These are phyloP conservation scores for Ischnura elegans DNA, from an alignment of 2,888 invertebrate species.

Conservation along the genomic window DNA sequence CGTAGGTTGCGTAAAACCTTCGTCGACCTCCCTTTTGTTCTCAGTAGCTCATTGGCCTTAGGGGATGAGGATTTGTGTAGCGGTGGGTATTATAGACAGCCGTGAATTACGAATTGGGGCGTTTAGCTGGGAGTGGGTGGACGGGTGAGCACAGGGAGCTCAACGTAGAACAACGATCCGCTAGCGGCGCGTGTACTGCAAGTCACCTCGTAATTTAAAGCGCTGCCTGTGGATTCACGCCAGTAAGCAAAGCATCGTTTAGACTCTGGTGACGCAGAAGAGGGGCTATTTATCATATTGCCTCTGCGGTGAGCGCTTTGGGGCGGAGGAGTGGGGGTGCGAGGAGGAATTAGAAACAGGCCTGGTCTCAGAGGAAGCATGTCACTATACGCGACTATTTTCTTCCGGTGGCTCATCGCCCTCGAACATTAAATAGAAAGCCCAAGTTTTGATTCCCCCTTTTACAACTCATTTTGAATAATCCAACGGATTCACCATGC, in stretches of 20 bases:
- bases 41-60: neutral
- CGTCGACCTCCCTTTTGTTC: neutral
- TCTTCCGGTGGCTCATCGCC: neutral
- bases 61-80: neutral
- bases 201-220: slow-evolving; percentile 25
- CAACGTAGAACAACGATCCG: neutral
- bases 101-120: neutral
- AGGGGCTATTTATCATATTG: slow-evolving; percentile 26
- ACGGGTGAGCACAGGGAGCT: neutral
- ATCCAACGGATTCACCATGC: too few species aligned
- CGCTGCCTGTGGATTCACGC: slow-evolving; percentile 30
- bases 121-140: neutral
- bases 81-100: slow-evolving; percentile 8
- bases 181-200: neutral
- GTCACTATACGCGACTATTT: neutral
- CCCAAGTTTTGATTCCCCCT: too few species aligned
- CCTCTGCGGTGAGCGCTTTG: neutral
- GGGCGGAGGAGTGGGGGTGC: neutral
- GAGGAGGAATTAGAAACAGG: neutral
- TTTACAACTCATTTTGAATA: too few species aligned
- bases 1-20: too few species aligned
- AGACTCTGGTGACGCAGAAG: slow-evolving; percentile 38
- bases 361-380: neutral
- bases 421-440: too few species aligned
- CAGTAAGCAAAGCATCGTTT: slow-evolving; percentile 34